Base-by-base conservation (phyloP, 1,140 invertebrate species). In the Drosophila micromelanica region DNA sequence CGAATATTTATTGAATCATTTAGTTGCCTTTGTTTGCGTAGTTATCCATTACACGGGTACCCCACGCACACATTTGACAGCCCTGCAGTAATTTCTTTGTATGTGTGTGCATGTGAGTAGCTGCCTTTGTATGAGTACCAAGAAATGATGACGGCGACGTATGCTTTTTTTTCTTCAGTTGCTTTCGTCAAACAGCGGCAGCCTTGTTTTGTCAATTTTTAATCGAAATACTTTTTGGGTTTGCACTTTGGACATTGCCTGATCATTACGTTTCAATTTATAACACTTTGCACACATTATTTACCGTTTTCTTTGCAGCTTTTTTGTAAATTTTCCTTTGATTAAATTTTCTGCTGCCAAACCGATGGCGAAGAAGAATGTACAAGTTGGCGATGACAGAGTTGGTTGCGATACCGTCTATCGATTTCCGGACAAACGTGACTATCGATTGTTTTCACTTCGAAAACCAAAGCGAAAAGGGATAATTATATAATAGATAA, bases 61-160 rank as follows among this genome's bases (percentile, higher is more conserved):
- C n/a, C 57, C 57, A 74, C 65, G 55, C 54, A 63, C 52, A 57
- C 42, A 52, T 12, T 70, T 45, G 72, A 45, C 72, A 74, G 72
- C 72, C 72, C 73, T 81, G 59, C 38, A 35, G 56, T 76, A 80
- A 63, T 67, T 71, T 81, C 57, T 78, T 62, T 70, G 45, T 73
- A 65, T 40, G n/a, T 69, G 32, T 45, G 62, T 49, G 38, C 61
- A 51, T 72, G 45, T 65, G 55, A 52, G 27, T 48, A 46, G 43
- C 23, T 82, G 57, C 46, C 75, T 73, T 62, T 82, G 84, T 89
- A 63, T 82, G 54, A 61, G 82, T 89, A 65, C 38, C 43, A 75
- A 78, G 75, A 78, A 78, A 71, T 78, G 75, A 78, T 78, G 75
- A 78, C 75, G 75, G 75, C 75, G 84, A 86, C 82, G 82, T 86